Conservation (phyloP, 2,888 invertebrate genomes). For the Acronicta aceris region DNA sequence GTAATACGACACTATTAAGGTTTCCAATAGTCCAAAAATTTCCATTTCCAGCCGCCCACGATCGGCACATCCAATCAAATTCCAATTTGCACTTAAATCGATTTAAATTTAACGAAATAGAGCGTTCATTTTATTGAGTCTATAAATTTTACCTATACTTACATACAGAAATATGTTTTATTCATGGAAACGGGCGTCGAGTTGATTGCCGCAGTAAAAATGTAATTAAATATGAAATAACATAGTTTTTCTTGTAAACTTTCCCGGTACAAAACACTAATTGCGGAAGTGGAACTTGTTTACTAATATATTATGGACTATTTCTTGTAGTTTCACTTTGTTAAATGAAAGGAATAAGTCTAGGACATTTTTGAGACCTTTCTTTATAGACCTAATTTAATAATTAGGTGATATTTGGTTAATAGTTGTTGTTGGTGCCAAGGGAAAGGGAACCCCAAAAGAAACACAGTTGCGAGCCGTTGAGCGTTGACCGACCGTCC, state of each 20-base stretch:
- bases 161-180: slow-evolving; percentile 2
- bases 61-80: slow-evolving; percentile 65
- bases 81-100: slow-evolving; percentile 66
- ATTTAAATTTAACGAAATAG: slow-evolving; percentile 61
- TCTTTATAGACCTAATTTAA: too few species aligned
- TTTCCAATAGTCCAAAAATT: slow-evolving; percentile 47
- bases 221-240: slow-evolving; percentile 13
- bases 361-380: too few species aligned
- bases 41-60: slow-evolving; percentile 46
- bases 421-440: too few species aligned
- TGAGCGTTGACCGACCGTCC: too few species aligned
- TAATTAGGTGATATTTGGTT: too few species aligned
- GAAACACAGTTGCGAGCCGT: too few species aligned
- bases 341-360: background rate
- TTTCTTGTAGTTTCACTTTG: background rate
- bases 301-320: background rate
- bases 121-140: slow-evolving; percentile 39
- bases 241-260: slow-evolving; percentile 1
- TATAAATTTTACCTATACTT: slow-evolving; percentile 17
- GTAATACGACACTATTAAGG: slow-evolving; percentile 25
- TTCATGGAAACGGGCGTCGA: background rate
- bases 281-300: background rate
- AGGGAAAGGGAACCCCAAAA: too few species aligned
- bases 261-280: background rate
- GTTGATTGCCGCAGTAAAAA: slow-evolving; percentile 2